A percentile compares a stretch with the other conserved stretches of the same genome.
Evolutionary conservation across 2,888 invertebrate species (phyloP).

Genomic region (Adineta ricciae): DNA sequence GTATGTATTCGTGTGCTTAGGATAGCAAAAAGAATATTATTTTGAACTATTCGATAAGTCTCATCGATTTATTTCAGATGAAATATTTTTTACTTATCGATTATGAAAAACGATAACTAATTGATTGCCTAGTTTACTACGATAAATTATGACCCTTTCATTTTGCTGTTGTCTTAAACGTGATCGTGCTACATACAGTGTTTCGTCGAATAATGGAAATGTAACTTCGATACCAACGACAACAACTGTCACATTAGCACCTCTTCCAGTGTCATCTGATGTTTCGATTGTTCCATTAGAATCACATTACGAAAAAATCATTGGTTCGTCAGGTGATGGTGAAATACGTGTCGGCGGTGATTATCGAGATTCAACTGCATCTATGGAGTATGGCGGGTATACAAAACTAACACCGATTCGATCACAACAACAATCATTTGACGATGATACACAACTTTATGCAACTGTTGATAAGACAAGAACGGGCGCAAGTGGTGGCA

Average conservation of each 20-base stretch:
- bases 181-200: conserved; percentile 21
- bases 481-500: background rate
- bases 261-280: background rate
- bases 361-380: conserved; percentile 8
- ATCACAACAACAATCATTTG: background rate
- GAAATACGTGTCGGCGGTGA: background rate
- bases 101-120: background rate
- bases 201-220: background rate
- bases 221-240: background rate
- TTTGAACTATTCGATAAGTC: too few relatives aligned
- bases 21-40: too few relatives aligned
- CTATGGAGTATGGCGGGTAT: conserved; percentile 6
- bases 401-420: background rate
- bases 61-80: too few relatives aligned
- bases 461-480: background rate
- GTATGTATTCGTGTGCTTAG: too few relatives aligned
- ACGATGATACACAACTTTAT: background rate
- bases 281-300: background rate
- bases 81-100: background rate
- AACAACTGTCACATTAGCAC: background rate
- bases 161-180: conserved; percentile 17
- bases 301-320: background rate
- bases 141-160: background rate
- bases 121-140: background rate
- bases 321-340: conserved; percentile 20